Conservation (phyloP, 2,113 vertebrate species). For the Misgurnus mizolepis region DNA sequence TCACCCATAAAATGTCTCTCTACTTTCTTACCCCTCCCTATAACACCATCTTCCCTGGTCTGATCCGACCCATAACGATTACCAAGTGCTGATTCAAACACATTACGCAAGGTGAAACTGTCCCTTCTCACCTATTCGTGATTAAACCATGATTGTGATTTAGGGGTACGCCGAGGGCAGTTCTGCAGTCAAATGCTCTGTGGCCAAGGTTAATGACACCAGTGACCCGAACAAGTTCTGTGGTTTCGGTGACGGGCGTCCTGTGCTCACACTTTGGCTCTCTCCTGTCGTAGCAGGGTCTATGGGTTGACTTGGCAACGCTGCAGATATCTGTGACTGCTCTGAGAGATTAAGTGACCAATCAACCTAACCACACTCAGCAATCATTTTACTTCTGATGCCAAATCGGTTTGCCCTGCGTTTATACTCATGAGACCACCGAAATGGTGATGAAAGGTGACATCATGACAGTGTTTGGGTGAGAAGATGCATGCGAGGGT, state of each 20-base stretch:
- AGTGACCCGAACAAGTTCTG: slow-evolving; percentile 15
- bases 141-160: slow-evolving; percentile 56
- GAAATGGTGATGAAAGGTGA: slow-evolving; percentile 8
- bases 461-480: background rate
- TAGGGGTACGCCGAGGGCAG: slow-evolving; percentile 49
- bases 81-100: slow-evolving; percentile 3
- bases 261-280: slow-evolving; percentile 19
- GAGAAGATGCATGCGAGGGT: background rate
- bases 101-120: slow-evolving; percentile 36
- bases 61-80: background rate
- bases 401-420: slow-evolving; percentile 47
- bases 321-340: slow-evolving; percentile 59
- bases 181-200: slow-evolving; percentile 60
- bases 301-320: slow-evolving; percentile 65
- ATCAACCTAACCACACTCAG: slow-evolving; percentile 68
- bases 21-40: background rate
- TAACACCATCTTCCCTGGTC: background rate
- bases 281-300: slow-evolving; percentile 17
- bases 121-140: slow-evolving; percentile 39
- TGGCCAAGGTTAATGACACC: slow-evolving; percentile 55
- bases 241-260: background rate
- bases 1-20: background rate
- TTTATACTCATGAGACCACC: slow-evolving; percentile 5
- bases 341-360: slow-evolving; percentile 75
- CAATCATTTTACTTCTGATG: slow-evolving; percentile 69